A percentile compares a stretch with the other conserved stretches of the same genome.
These are phyloP conservation scores for Lucilia sericata DNA, from an alignment of 1,140 invertebrate species.

Conservation along the genomic window DNA sequence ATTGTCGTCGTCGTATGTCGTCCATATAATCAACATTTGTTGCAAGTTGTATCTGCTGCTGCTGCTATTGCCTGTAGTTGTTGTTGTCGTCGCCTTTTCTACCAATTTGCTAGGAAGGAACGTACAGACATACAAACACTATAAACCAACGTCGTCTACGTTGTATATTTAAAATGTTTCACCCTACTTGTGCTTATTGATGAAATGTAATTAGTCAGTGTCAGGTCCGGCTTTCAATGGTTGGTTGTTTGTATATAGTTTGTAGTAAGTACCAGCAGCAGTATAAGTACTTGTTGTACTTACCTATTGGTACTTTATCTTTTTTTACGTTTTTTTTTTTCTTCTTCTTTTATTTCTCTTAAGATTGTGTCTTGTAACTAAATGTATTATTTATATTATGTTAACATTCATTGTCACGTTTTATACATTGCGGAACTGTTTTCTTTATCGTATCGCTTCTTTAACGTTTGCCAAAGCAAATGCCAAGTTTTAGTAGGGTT, in stretches of 20 bases:
- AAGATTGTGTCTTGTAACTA: constrained; percentile 21
- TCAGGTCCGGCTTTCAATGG: constrained; percentile 8
- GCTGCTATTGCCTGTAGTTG: neutral
- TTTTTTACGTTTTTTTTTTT: neutral
- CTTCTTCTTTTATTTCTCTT: neutral
- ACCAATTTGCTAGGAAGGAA: neutral
- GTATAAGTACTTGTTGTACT: constrained; percentile 3
- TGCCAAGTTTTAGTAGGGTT: neutral
- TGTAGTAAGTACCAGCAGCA: neutral
- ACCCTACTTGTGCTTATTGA: constrained; percentile 28
- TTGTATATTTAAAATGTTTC: constrained; percentile 14
- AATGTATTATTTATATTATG: constrained; percentile 22
- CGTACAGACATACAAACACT: neutral
- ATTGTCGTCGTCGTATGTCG: too few relatives aligned
- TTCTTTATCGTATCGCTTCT: neutral
- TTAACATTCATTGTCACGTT: constrained; percentile 21
- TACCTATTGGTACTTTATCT: neutral
- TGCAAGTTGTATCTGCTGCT: neutral
- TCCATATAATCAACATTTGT: neutral
- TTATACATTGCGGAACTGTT: constrained; percentile 26
- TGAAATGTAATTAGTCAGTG: constrained; percentile 29
- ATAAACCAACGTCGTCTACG: neutral
- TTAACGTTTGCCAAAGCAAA: neutral
- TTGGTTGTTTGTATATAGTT: neutral
- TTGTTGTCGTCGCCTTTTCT: neutral